phyloP scores from a whole-genome alignment of 2,797 vertebrate species.

The Meda fulgida region DNA sequence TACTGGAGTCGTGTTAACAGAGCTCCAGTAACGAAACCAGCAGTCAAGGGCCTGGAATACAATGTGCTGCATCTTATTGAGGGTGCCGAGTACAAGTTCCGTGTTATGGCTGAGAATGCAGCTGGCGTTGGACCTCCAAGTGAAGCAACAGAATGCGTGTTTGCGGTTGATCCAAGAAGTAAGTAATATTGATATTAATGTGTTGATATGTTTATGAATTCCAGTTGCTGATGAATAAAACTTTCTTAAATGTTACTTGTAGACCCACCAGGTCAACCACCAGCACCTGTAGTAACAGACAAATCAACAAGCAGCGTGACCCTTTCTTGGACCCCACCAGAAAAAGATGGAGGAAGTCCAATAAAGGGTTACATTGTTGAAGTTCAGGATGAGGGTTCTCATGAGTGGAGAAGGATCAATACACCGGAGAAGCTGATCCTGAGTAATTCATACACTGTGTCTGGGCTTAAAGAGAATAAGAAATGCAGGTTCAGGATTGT shows the following conservation, averaged over 20 bases:
- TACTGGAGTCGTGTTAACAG: constrained; percentile 96
- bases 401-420: constrained; percentile 91
- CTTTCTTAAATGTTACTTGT: constrained; percentile 49
- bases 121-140: constrained; percentile 93
- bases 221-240: neutral
- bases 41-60: constrained; percentile 88
- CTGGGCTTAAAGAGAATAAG: constrained; percentile 90
- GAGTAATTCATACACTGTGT: constrained; percentile 88
- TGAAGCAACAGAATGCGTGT: constrained; percentile 87
- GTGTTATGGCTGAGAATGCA: constrained; percentile 91
- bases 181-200: constrained; percentile 71
- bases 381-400: constrained; percentile 92
- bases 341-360: constrained; percentile 91
- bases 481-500: constrained; percentile 95
- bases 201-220: neutral
- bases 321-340: constrained; percentile 90
- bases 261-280: constrained; percentile 88
- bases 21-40: constrained; percentile 89
- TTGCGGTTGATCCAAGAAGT: constrained; percentile 89
- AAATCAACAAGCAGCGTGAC: constrained; percentile 91
- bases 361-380: constrained; percentile 96
- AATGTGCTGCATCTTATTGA: constrained; percentile 90
- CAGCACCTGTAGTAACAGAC: constrained; percentile 87
- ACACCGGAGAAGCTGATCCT: constrained; percentile 90
- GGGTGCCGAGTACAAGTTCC: constrained; percentile 93